Base-by-base conservation (phyloP, 2,888 invertebrate species). In the Adela reaumurella region DNA sequence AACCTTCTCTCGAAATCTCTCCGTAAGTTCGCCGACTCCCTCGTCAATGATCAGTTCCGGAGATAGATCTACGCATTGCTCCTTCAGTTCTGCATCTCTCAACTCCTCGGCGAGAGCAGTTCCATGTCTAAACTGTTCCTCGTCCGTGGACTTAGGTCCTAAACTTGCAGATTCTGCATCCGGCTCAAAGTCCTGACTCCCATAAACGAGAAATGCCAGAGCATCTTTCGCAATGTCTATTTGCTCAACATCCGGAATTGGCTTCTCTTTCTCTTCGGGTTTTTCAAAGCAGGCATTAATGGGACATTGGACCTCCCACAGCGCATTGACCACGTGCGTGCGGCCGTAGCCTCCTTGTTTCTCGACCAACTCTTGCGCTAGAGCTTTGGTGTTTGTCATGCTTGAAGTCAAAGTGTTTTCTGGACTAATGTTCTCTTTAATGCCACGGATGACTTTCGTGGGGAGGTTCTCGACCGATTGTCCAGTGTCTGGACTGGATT, bases 351-450 rank as follows among this genome's bases (percentile, higher is more conserved):
- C 70, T 0, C 63, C 59, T 49, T 72, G 67, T 53, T 58, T 59
- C 11, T 72, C 67, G 1, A 58, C 61, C 46, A 78, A 49, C 52
- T 78, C 78, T 35, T 65, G 60, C 0, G 68, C 72, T 48, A 78
- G 52, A 0, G 74, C 66, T 57, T 69, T 69, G 0, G 73, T 70
- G 46, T 70, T 71, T 0, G 67, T 70, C 65, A 72, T 71, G 46
- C 70, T 74, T 0, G 74, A 69, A 0, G 74, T 79, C 8, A 80
- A 52, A 1, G 84, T 84, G 49, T 84, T 84, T 55, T 84, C 84
- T 0, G 84, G 84, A 50, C 84, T 84, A 1, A 83, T 83, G 56
- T 84, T 84, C 57, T 84, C 84, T 62, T 84, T 84, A 14, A 84
- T 83, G 4, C 82, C 81, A 55, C 79, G 62, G 46, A 84, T 83